Evolutionary conservation across 1,140 invertebrate species (phyloP).

Genomic region (Orius insidiosus): DNA sequence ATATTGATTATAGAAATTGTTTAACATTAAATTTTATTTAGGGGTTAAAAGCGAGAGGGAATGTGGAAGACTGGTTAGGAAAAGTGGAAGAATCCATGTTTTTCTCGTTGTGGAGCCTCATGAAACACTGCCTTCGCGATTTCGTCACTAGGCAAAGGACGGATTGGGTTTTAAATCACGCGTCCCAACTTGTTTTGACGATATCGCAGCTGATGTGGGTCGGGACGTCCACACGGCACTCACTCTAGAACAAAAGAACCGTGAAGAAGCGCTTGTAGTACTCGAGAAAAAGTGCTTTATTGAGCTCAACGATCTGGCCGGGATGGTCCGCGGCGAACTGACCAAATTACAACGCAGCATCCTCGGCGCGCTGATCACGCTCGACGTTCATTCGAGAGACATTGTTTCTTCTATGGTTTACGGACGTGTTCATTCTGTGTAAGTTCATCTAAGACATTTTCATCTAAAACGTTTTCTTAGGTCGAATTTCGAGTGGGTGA

Average conservation of each 20-base stretch:
- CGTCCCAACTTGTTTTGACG: conserved; percentile 50
- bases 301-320: conserved; percentile 59
- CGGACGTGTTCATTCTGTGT: conserved; percentile 40
- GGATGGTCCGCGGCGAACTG: conserved; percentile 52
- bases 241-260: conserved; percentile 27
- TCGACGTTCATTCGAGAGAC: conserved; percentile 74
- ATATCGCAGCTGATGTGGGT: conserved; percentile 81
- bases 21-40: conserved; percentile 20
- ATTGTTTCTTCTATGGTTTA: conserved; percentile 56
- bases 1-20: conserved; percentile 7
- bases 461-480: conserved; percentile 5
- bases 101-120: conserved; percentile 45
- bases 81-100: conserved; percentile 80
- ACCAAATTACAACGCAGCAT: conserved; percentile 48
- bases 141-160: conserved; percentile 34
- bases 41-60: conserved; percentile 67
- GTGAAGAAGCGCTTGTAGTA: conserved; percentile 31
- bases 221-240: conserved; percentile 53
- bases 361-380: conserved; percentile 66
- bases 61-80: conserved; percentile 75
- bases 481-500: conserved; percentile 71
- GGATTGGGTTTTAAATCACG: conserved; percentile 40
- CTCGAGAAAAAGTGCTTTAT: conserved; percentile 44
- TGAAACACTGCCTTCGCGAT: conserved; percentile 52
- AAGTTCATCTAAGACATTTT: conserved; percentile 18